Evolutionary conservation across 2,113 vertebrate species (phyloP), one percentile per base, ranked within the genome.

Genomic region (Aspidoscelis tigris): DNA sequence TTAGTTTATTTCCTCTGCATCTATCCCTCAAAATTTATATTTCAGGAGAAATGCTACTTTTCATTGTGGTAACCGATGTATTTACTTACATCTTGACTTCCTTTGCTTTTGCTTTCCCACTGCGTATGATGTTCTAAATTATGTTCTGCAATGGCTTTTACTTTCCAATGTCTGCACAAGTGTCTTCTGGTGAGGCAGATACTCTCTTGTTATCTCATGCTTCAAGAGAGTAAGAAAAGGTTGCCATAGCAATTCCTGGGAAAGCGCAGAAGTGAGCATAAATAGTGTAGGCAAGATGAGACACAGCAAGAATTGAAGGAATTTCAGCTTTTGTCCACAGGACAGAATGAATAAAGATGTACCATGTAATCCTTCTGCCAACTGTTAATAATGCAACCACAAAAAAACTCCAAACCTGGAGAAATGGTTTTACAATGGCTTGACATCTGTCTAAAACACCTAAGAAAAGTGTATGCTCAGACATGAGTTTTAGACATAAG

Each of bases 181-280:
- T 33, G 18, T 75, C 43, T 73, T 64, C 61, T 5, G 18, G 21
- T 8, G 18, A 43, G 26, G 18, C 5, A 44, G 58, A 75, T 75
- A 61, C 3, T 16, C 53, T 72, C 71, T 82, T 58, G 65, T 82
- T 82, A 82, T n/a, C 24, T 75, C 64, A 65, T 50, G 43, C 71
- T 75, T 33, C 81, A 75, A 61, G 81, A 61, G 81, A 65, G 24
- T 41, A 65, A 74, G 71, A 82, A 82, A 82, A 55, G 41, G 81
- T 82, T 82, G 81, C 71, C n/a, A 82, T 75, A 72, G 71, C 81
- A 75, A 82, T 75, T 50, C 24, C 55, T 9, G 69, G 44, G 18
- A 9, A 58, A 75, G 71, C 21, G 72, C 69, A 82, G 61, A 82
- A 58, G 71, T 75, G 72, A 65, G 58, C 7, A 75, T 18, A 75